Conservation (phyloP, 2,888 invertebrate species). For the Prosopocoilus inquinatus region DNA sequence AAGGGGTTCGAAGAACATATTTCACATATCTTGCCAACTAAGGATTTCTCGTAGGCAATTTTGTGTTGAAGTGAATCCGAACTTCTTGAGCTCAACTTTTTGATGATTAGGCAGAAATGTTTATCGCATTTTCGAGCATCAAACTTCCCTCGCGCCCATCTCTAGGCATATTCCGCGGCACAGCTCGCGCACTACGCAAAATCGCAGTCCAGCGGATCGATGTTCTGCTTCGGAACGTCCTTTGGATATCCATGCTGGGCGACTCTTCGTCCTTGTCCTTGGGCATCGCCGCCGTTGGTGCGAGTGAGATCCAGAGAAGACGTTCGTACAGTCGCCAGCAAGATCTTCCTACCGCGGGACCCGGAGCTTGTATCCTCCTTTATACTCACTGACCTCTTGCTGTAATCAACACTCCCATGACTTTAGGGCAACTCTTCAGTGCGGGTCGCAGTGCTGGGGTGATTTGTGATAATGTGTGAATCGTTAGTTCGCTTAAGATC, state of each 20-base stretch:
- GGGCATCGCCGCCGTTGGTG: neutral
- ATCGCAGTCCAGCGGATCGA: constrained; percentile 29
- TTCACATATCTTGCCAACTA: too few relatives aligned
- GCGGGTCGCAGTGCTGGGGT: constrained; percentile 28
- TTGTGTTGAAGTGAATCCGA: too few relatives aligned
- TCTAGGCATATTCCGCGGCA: constrained; percentile 25
- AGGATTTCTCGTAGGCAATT: too few relatives aligned
- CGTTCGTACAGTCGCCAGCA: constrained; percentile 9
- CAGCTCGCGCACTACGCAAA: constrained; percentile 31
- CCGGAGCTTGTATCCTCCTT: constrained; percentile 32
- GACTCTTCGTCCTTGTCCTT: neutral
- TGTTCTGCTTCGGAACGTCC: constrained; percentile 23
- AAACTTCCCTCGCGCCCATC: constrained; percentile 10
- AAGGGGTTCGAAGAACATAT: too few relatives aligned
- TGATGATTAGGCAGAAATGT: neutral
- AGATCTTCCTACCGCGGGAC: constrained; percentile 22
- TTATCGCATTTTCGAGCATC: neutral
- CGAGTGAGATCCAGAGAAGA: constrained; percentile 12
- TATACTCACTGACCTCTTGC: constrained; percentile 32
- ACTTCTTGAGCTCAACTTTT: neutral
- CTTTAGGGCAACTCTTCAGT: constrained; percentile 18
- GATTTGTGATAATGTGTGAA: constrained; percentile 27
- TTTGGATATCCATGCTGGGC: neutral
- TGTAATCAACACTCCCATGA: constrained; percentile 28
- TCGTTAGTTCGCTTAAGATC: neutral